A percentile compares a stretch with the other conserved stretches of the same genome.
phyloP scores from a whole-genome alignment of 2,888 invertebrate species.

The Callyntrura guangdongensis region DNA sequence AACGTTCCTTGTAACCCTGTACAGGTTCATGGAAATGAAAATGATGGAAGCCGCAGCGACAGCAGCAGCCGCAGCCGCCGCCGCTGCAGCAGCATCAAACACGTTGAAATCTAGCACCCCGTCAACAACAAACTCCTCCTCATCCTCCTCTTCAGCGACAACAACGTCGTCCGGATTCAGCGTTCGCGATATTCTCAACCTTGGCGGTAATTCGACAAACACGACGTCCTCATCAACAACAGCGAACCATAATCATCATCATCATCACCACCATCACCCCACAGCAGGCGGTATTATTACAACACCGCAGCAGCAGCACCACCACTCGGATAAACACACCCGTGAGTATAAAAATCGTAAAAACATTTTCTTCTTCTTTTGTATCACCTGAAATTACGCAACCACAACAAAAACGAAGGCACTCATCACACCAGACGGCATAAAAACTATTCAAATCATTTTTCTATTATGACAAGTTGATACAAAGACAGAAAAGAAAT shows the following conservation, averaged over 20 bases:
- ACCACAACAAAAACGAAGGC: neutral
- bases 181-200: slow-evolving; percentile 95
- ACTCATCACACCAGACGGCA: slow-evolving; percentile 46
- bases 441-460: slow-evolving; percentile 22
- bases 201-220: slow-evolving; percentile 87
- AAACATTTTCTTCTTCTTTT: neutral
- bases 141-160: slow-evolving; percentile 85
- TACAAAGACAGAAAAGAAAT: neutral
- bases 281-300: neutral
- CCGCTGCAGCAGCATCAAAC: slow-evolving; percentile 76
- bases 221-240: slow-evolving; percentile 86
- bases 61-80: slow-evolving; percentile 83
- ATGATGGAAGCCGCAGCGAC: slow-evolving; percentile 84
- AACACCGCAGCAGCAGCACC: neutral
- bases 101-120: slow-evolving; percentile 75
- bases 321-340: slow-evolving; percentile 29
- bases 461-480: too few relatives aligned
- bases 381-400: neutral
- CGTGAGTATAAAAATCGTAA: slow-evolving; percentile 29
- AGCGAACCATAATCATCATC: too few relatives aligned
- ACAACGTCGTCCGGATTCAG: slow-evolving; percentile 88
- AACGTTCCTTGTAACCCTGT: too few relatives aligned
- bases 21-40: slow-evolving; percentile 85
- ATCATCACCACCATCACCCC: slow-evolving; percentile 86
- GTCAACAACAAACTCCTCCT: slow-evolving; percentile 42